These are phyloP conservation scores for Lepidotrigona ventralis DNA, from an alignment of 1,140 invertebrate species.

Conservation along the genomic window DNA sequence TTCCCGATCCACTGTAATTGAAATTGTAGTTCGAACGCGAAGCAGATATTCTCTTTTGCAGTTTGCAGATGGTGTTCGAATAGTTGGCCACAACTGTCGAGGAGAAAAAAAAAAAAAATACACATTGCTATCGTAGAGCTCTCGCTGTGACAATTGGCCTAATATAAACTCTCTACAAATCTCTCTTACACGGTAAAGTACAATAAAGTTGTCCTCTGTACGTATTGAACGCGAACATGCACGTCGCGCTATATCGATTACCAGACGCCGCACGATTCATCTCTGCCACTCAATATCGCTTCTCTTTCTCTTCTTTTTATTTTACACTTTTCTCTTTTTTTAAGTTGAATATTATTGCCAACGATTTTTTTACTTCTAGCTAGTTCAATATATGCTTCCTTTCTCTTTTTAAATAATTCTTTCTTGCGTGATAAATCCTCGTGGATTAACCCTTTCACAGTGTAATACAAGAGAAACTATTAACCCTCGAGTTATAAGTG, in stretches of 20 bases:
- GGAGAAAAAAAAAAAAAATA: constrained; percentile 11
- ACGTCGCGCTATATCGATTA: constrained; percentile 29
- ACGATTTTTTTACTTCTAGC: constrained; percentile 29
- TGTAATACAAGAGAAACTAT: neutral
- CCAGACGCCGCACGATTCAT: constrained; percentile 35
- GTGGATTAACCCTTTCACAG: neutral
- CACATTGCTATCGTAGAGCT: constrained; percentile 45
- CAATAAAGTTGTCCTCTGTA: constrained; percentile 51
- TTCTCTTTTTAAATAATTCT: neutral
- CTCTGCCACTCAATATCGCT: neutral
- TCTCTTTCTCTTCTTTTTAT: constrained; percentile 9
- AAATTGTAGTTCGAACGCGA: neutral
- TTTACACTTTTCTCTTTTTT: neutral
- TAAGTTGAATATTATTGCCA: constrained; percentile 58
- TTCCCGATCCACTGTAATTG: neutral
- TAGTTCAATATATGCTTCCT: neutral
- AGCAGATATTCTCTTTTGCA: neutral
- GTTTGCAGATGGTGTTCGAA: neutral
- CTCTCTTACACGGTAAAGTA: constrained; percentile 59
- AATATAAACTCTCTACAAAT: constrained; percentile 65
- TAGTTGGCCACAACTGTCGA: constrained; percentile 19
- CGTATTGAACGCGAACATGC: constrained; percentile 33
- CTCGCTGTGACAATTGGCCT: constrained; percentile 50
- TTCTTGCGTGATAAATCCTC: neutral
- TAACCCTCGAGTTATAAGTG: neutral